Percentiles rank a stretch among this genome's conserved stretches.
Evolutionary conservation across 2,888 invertebrate genomes (phyloP).

Genomic region (Acrobasis suavella): DNA sequence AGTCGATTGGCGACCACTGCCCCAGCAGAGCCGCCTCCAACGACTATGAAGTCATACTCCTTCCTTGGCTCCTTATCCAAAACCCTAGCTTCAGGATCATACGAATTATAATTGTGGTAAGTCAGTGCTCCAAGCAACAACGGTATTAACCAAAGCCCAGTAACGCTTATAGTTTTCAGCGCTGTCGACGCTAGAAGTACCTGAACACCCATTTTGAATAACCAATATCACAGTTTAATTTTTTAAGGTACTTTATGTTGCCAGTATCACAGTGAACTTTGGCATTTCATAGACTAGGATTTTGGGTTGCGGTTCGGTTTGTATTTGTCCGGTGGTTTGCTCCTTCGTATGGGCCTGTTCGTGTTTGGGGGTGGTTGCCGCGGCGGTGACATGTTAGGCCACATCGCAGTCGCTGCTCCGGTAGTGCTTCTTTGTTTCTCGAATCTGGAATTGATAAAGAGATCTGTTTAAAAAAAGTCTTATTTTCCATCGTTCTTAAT

Average conservation of each 20-base stretch:
- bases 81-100: slow-evolving; percentile 91
- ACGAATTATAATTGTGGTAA: slow-evolving; percentile 89
- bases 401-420: slow-evolving; percentile 49
- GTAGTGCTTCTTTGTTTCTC: slow-evolving; percentile 36
- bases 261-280: slow-evolving; percentile 49
- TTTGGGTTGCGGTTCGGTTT: slow-evolving; percentile 37
- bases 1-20: slow-evolving; percentile 93
- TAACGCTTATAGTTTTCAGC: slow-evolving; percentile 89
- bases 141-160: slow-evolving; percentile 92
- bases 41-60: slow-evolving; percentile 93
- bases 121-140: slow-evolving; percentile 90
- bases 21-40: slow-evolving; percentile 95
- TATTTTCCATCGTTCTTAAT: background rate
- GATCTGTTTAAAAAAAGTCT: slow-evolving; percentile 10
- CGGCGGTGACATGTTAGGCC: slow-evolving; percentile 66
- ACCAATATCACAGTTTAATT: slow-evolving; percentile 39
- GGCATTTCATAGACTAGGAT: slow-evolving; percentile 52
- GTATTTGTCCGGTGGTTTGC: slow-evolving; percentile 70
- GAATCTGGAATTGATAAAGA: slow-evolving; percentile 51
- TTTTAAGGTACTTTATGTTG: slow-evolving; percentile 30
- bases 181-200: slow-evolving; percentile 90
- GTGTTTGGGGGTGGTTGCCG: slow-evolving; percentile 48
- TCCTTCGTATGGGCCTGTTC: slow-evolving; percentile 61
- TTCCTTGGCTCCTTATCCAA: slow-evolving; percentile 85
- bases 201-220: slow-evolving; percentile 85